Percentiles rank a stretch among this genome's conserved stretches.
Conservation (phyloP, 2,888 invertebrate species). For the Dryocosmus kuriphilus region DNA sequence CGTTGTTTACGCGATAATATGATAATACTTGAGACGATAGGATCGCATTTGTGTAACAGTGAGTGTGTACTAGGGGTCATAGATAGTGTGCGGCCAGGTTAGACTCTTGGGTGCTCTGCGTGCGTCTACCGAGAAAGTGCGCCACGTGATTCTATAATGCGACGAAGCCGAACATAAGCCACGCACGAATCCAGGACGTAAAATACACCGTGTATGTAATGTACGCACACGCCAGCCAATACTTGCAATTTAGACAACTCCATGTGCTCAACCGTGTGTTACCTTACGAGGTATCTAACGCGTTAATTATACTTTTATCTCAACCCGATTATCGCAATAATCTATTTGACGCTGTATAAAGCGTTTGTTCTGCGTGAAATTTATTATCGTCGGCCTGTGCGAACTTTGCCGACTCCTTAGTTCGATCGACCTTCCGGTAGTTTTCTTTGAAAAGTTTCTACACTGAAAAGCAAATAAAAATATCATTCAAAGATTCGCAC, state of each 20-base stretch:
- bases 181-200: slow-evolving; percentile 27
- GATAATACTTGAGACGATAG: slow-evolving; percentile 28
- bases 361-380: not conserved
- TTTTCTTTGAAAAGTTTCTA: not conserved
- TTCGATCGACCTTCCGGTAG: not conserved
- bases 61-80: not conserved
- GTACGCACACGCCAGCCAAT: not conserved
- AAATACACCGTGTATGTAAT: slow-evolving; percentile 11
- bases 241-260: not conserved
- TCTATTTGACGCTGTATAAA: slow-evolving; percentile 5
- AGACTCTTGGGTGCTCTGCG: not conserved
- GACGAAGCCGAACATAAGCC: slow-evolving; percentile 10
- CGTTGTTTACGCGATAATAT: slow-evolving; percentile 5
- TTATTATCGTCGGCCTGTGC: not conserved
- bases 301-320: slow-evolving; percentile 36
- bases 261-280: slow-evolving; percentile 4
- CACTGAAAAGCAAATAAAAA: not conserved
- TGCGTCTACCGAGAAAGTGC: slow-evolving; percentile 24
- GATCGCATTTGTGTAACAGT: slow-evolving; percentile 16
- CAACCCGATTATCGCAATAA: not conserved
- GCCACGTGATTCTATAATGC: slow-evolving; percentile 30
- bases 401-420: no score
- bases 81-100: slow-evolving; percentile 8
- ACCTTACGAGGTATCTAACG: slow-evolving; percentile 31
- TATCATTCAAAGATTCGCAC: slow-evolving; percentile 2